Evolutionary conservation across 2,888 invertebrate genomes (phyloP).

Genomic region (Agrochola lychnidis): DNA sequence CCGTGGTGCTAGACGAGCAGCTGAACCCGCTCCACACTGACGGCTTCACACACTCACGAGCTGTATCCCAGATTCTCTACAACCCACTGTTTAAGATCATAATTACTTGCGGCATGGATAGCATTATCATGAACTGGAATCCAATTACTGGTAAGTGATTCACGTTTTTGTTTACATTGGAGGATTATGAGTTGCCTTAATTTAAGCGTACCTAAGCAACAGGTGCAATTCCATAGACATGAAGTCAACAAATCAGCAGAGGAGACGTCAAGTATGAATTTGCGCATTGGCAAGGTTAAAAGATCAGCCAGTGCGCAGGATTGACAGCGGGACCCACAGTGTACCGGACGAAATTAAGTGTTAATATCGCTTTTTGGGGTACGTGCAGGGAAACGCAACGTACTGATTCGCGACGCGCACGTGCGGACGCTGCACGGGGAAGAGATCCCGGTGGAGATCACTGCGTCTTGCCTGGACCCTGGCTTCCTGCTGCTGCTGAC

Average conservation of each 20-base stretch:
- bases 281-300: too few species aligned
- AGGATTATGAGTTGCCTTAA: neutral
- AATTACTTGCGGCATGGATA: constrained; percentile 95
- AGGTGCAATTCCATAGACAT: neutral
- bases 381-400: constrained; percentile 91
- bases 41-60: constrained; percentile 93
- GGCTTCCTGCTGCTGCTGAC: constrained; percentile 93
- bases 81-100: constrained; percentile 94
- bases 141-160: constrained; percentile 90
- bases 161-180: neutral
- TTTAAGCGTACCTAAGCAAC: neutral
- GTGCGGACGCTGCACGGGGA: constrained; percentile 92
- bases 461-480: constrained; percentile 94
- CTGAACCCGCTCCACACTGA: constrained; percentile 93
- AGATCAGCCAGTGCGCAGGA: too few species aligned
- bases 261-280: neutral
- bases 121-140: constrained; percentile 96
- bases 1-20: constrained; percentile 92
- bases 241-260: neutral
- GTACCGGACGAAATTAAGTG: too few species aligned
- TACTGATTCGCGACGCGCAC: constrained; percentile 93
- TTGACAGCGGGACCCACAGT: too few species aligned
- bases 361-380: neutral
- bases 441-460: constrained; percentile 93
- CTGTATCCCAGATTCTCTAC: constrained; percentile 93